A percentile compares a stretch with the other conserved stretches of the same genome.
phyloP scores from a whole-genome alignment of 2,888 invertebrate species.

The Eledone cirrhosa region DNA sequence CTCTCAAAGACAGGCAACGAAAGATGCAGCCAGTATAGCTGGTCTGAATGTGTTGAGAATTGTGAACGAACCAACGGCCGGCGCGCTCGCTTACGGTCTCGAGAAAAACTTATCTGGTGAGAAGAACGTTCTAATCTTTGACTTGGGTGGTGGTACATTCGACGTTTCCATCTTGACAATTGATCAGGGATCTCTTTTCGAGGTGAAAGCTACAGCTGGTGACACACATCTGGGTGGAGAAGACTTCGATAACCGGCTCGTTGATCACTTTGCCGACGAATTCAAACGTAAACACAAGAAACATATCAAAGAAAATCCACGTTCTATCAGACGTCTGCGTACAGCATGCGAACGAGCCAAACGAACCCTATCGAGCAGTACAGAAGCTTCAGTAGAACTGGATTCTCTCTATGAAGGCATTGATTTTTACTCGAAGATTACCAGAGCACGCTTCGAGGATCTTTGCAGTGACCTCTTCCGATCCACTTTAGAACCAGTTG shows the following conservation, averaged over 20 bases:
- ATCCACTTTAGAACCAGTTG: conserved; percentile 92
- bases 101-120: conserved; percentile 67
- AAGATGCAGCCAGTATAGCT: conserved; percentile 67
- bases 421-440: conserved; percentile 93
- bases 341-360: conserved; percentile 81
- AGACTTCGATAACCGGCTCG: conserved; percentile 81
- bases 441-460: conserved; percentile 95
- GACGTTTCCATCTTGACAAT: conserved; percentile 69
- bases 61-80: conserved; percentile 74
- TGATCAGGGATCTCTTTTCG: conserved; percentile 74
- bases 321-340: conserved; percentile 85
- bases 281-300: conserved; percentile 77
- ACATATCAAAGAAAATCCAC: conserved; percentile 74
- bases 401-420: conserved; percentile 92
- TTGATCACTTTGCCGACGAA: conserved; percentile 81
- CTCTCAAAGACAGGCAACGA: conserved; percentile 73
- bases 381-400: conserved; percentile 78
- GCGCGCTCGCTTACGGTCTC: conserved; percentile 68
- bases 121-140: conserved; percentile 71
- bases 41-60: conserved; percentile 67
- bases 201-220: conserved; percentile 81
- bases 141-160: conserved; percentile 78
- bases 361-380: conserved; percentile 70
- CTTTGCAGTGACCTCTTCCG: conserved; percentile 93
- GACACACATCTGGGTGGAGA: conserved; percentile 83